Base-by-base conservation (phyloP, 2,888 invertebrate genomes). In the Meta bourneti region DNA sequence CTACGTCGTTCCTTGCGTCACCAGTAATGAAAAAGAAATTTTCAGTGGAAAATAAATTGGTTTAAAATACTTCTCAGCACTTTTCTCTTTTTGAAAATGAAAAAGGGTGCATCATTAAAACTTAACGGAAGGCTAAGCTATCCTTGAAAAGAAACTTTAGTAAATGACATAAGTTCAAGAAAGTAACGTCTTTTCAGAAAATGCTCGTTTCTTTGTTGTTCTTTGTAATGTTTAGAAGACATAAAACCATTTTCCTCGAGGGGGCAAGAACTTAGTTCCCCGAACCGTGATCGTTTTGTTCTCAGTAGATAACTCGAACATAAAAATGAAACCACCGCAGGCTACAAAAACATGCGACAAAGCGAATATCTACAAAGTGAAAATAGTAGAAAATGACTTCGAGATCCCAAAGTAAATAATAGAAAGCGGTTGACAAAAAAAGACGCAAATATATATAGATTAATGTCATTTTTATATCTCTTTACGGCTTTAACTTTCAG, bases 141-240 rank as follows among this genome's bases (percentile, higher is more conserved):
- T 87, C 72, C 51, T 78, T 52, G 51, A 77, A 72, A 86, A 77
- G 78, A 87, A 87, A 80, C 80, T 87, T 87, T 16, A 87, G 87
- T 51, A 87, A 87, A 87, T 87, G 87, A 87, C 87, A 87, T 70
- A 80, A 87, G 87, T 87, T 86, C 86, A 86, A 80, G 80, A 87
- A 79, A 79, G 79, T 87, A 87, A 87, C 87, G 87, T 87, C 87
- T 87, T 87, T 87, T 87, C 87, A 72, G 80, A 87, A 78, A 61
- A 87, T 48, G 72, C 80, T 78, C 52, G 79, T 72, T 87, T 87
- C 87, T 87, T 87, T 87, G 87, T 87, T 87, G 87, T 87, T 87
- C 87, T 79, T 87, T 87, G 79, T 87, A 87, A 78, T 78, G 87
- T 87, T 87, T 87, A 69, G 79, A 87, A 87, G 87, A 87, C 87